Conservation (phyloP, 2,888 invertebrate genomes). For the Agelastica alni region DNA sequence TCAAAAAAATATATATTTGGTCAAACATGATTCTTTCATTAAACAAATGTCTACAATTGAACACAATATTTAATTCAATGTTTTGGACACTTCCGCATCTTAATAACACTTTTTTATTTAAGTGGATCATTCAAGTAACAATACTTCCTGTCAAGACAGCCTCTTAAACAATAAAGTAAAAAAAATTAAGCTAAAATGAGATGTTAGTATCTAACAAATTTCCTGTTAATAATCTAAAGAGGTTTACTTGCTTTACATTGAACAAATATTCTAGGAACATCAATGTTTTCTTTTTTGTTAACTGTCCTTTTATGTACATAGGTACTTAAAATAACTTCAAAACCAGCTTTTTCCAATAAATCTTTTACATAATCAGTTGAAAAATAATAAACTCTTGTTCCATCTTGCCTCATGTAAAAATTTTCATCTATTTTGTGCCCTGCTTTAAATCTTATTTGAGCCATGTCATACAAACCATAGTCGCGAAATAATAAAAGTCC, state of each 20-base stretch:
- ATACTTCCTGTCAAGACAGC: no score
- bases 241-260: slow-evolving; percentile 76
- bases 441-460: slow-evolving; percentile 90
- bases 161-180: no score
- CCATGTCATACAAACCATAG: slow-evolving; percentile 95
- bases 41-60: no score
- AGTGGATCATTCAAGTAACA: no score
- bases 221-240: no score
- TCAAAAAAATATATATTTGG: no score
- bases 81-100: no score
- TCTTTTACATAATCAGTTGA: slow-evolving; percentile 69
- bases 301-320: slow-evolving; percentile 89
- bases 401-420: slow-evolving; percentile 96
- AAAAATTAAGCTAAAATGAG: no score
- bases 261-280: slow-evolving; percentile 90
- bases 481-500: slow-evolving; percentile 88
- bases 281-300: slow-evolving; percentile 89
- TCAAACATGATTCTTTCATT: no score
- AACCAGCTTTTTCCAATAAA: slow-evolving; percentile 72
- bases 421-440: slow-evolving; percentile 91
- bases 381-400: slow-evolving; percentile 87
- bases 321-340: slow-evolving; percentile 67
- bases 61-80: no score
- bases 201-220: no score
- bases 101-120: no score